phyloP scores from a whole-genome alignment of 2,797 vertebrate species.

The Mus minutoides region DNA sequence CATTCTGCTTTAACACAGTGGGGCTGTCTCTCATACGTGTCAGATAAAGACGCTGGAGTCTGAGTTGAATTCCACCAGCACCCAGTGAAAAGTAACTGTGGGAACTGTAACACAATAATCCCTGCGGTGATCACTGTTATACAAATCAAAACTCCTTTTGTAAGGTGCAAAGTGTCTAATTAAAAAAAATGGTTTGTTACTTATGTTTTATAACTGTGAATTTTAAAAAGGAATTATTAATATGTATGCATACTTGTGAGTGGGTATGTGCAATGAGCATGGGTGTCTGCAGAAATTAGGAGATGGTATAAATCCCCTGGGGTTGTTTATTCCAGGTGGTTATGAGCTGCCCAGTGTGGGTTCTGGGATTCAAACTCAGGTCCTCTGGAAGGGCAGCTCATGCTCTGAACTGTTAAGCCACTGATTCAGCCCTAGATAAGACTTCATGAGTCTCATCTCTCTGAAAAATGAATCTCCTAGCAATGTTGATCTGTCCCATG shows the following conservation, averaged over 20 bases:
- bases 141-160: constrained; percentile 19
- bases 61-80: background rate
- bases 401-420: background rate
- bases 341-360: background rate
- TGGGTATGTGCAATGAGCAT: background rate
- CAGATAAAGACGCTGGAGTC: background rate
- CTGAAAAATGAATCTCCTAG: constrained; percentile 29
- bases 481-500: background rate
- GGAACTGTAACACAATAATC: background rate
- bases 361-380: background rate
- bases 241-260: background rate
- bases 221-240: background rate
- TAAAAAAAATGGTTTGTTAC: background rate
- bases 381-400: background rate
- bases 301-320: background rate
- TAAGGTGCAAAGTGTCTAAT: constrained; percentile 40
- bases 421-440: background rate
- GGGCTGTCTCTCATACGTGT: background rate
- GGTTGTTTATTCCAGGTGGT: background rate
- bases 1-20: background rate
- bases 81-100: background rate
- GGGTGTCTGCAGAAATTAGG: background rate
- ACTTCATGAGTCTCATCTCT: background rate
- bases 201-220: constrained; percentile 21
- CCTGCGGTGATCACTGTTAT: background rate